These are phyloP conservation scores for Coelinius sp. DNA, from an alignment of 2,888 invertebrate species.

Conservation along the genomic window DNA sequence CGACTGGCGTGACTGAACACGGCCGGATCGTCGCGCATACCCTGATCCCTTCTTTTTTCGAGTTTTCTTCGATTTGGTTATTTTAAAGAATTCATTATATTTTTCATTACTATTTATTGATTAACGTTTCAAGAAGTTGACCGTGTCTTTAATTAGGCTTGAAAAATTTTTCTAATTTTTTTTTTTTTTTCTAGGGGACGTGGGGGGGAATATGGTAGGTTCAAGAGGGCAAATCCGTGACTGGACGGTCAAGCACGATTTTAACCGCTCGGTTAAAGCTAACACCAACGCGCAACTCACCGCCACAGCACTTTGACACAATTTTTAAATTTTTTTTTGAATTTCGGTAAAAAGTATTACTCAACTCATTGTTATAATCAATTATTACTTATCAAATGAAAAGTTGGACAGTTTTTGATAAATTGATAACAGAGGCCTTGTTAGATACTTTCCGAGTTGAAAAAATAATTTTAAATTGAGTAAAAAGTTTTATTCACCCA, in stretches of 20 bases:
- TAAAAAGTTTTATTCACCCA: slow-evolving; percentile 10
- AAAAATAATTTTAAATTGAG: slow-evolving; percentile 8
- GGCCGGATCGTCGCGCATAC: slow-evolving; percentile 55
- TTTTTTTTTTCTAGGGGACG: background rate
- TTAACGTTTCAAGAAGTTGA: background rate
- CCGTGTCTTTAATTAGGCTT: background rate
- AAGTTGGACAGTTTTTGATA: slow-evolving; percentile 2
- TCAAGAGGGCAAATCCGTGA: slow-evolving; percentile 51
- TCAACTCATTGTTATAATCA: background rate
- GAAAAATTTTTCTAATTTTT: background rate
- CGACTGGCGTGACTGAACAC: slow-evolving; percentile 64
- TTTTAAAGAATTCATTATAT: background rate
- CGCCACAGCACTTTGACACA: slow-evolving; percentile 56
- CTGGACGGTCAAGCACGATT: slow-evolving; percentile 34
- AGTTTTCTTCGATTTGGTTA: background rate
- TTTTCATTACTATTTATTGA: background rate
- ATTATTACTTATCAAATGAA: background rate
- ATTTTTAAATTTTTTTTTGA: slow-evolving; percentile 41
- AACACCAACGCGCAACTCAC: slow-evolving; percentile 29
- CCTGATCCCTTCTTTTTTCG: slow-evolving; percentile 15
- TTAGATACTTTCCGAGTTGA: slow-evolving; percentile 15
- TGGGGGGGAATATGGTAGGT: slow-evolving; percentile 54
- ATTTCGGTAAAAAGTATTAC: background rate
- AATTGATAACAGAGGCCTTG: slow-evolving; percentile 26
- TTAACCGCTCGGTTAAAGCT: slow-evolving; percentile 20